Evolutionary conservation across 2,113 vertebrate genomes (phyloP), one percentile per base, ranked within the genome.

Genomic region (Panthera tigris): DNA sequence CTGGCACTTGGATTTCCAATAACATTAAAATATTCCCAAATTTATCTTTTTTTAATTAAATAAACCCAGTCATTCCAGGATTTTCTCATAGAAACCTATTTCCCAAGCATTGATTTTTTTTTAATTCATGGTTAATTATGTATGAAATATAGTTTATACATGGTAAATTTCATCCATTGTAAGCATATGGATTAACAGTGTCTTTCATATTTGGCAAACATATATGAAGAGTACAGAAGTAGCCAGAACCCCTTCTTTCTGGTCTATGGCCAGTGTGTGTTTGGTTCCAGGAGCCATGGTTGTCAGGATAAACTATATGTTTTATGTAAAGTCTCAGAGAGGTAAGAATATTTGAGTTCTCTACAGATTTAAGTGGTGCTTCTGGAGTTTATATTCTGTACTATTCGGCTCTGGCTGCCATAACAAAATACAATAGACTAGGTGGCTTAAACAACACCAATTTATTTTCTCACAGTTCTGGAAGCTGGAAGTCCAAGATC

Each of bases 31-130:
- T 71, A 65, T 33, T 66, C 29, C 9, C 7, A 31, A 50, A 48
- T 73, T 79, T 88, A 21, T 73, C 61, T 91, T 78, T 91, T 84
- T 19, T 71, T 66, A 95, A 57, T 85, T 65, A 92, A 93, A 95
- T 27, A 80, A 89, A 41, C 25, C n/a, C n/a, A 90, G 5, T 57
- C 29, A 82, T 68, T 73, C 11, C 19, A 92, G 55, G 21, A 9
- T 83, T 88, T 84, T 52, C 52, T 83, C 27, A 13, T 39, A 3
- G 11, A 93, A 86, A 52, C 5, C 16, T 63, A 1, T 82, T 81
- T 87, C 63, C 45, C 7, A 76, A 48, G 63, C 29, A 71, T 7
- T 95, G 6, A 7, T 85, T 69, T 93, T 76, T 82, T 85, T 45
- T 1, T 2, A 61, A 73, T 55, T 61, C 68, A 74, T 69, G 12